Evolutionary conservation across 1,140 invertebrate species (phyloP).

Genomic region (Macrotrachela quadricornifera): DNA sequence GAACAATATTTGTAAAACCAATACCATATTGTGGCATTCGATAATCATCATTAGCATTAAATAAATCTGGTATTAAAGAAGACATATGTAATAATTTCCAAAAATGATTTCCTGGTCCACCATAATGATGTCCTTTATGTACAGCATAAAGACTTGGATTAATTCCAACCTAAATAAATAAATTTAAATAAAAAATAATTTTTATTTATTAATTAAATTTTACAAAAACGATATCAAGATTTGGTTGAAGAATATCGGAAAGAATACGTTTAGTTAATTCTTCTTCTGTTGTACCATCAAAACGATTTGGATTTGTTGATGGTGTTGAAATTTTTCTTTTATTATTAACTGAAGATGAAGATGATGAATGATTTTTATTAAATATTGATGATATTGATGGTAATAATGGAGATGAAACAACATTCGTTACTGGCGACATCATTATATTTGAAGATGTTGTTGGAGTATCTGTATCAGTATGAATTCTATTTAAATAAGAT

Average conservation of each 20-base stretch:
- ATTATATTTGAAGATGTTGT: no score
- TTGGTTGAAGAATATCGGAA: conserved; percentile 69
- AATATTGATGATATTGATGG: no score
- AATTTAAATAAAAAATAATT: no score
- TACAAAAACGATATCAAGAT: conserved; percentile 35
- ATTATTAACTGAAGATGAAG: no score
- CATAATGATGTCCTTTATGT: conserved; percentile 91
- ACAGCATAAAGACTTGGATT: conserved; percentile 88
- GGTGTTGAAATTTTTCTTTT: no score
- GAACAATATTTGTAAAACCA: conserved; percentile 91
- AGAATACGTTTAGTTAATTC: conserved; percentile 73
- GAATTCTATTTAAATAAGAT: no score
- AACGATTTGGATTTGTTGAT: conserved; percentile 69
- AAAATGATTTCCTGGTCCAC: conserved; percentile 91
- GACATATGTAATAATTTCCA: conserved; percentile 48
- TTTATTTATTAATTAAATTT: no score
- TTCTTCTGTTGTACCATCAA: conserved; percentile 86
- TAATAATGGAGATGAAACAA: no score
- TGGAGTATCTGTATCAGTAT: no score
- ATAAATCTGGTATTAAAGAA: conserved; percentile 72
- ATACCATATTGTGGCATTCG: conserved; percentile 76
- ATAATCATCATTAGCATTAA: conserved; percentile 83
- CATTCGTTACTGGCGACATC: no score
- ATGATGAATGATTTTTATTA: no score
- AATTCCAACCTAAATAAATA: conserved; percentile 32